These are phyloP conservation scores for Nilaparvata lugens DNA, from an alignment of 1,140 invertebrate genomes.

Conservation along the genomic window DNA sequence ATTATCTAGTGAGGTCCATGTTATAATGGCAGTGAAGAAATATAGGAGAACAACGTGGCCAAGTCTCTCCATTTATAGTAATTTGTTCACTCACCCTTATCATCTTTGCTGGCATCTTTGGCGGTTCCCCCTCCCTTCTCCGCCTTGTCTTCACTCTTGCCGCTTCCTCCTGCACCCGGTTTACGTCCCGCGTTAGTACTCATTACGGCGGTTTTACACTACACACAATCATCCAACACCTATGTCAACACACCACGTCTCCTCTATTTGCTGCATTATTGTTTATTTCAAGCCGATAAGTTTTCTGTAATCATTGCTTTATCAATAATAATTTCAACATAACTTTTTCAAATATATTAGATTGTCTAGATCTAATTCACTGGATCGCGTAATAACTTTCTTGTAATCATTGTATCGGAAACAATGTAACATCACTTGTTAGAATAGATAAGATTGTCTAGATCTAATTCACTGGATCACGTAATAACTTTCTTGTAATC, in stretches of 20 bases:
- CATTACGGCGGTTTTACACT: constrained; percentile 6
- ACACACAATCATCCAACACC: constrained; percentile 1
- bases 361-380: too few relatives aligned
- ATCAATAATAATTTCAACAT: not conserved
- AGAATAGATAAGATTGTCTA: too few relatives aligned
- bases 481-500: too few relatives aligned
- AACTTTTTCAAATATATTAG: too few relatives aligned
- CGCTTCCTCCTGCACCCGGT: constrained; percentile 3
- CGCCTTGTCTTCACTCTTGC: constrained; percentile 4
- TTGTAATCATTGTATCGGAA: too few relatives aligned
- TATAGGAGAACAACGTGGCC: too few relatives aligned
- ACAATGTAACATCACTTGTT: too few relatives aligned
- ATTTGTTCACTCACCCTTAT: not conserved
- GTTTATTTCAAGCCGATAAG: not conserved
- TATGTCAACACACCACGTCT: not conserved
- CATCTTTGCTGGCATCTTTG: not conserved
- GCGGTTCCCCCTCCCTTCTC: not conserved
- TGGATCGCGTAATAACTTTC: too few relatives aligned
- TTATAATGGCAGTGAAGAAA: too few relatives aligned
- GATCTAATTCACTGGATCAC: too few relatives aligned
- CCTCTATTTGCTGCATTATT: not conserved
- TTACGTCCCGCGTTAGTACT: constrained; percentile 9
- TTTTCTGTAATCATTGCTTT: not conserved
- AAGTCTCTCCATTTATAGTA: too few relatives aligned
- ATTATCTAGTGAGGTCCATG: too few relatives aligned